These are phyloP conservation scores for Eudorcas thomsonii DNA, from an alignment of 2,113 vertebrate genomes.

Conservation along the genomic window DNA sequence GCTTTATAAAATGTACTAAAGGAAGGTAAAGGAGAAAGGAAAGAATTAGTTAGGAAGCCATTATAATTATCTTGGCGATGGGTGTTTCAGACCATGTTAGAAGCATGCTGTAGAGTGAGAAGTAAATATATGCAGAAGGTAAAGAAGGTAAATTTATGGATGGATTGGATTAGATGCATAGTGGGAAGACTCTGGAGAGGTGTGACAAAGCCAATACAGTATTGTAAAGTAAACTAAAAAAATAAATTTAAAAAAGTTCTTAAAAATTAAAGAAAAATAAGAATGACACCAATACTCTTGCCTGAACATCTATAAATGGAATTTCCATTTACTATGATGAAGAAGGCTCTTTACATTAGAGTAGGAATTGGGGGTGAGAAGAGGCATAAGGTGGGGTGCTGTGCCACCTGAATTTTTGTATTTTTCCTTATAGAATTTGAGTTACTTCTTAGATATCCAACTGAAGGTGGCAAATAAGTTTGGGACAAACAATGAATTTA, in stretches of 20 bases:
- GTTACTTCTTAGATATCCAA: not conserved
- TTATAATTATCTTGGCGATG: not conserved
- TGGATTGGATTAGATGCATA: too few species aligned
- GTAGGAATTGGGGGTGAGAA: rapidly evolving
- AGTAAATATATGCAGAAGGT: not conserved
- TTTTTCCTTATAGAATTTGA: not conserved
- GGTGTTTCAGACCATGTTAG: not conserved
- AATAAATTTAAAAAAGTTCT: too few species aligned
- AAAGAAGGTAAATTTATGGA: not conserved
- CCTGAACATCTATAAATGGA: not conserved
- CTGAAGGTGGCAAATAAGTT: not conserved
- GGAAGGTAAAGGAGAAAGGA: not conserved
- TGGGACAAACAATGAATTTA: not conserved
- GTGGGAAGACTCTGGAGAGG: too few species aligned
- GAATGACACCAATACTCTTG: not conserved
- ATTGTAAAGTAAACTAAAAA: too few species aligned
- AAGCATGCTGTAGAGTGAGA: not conserved
- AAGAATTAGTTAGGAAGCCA: not conserved
- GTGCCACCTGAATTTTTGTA: not conserved
- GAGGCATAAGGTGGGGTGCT: not conserved
- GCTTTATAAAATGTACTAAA: not conserved
- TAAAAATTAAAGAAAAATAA: too few species aligned
- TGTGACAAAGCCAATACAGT: too few species aligned
- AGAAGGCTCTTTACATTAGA: not conserved
- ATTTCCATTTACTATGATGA: not conserved